A percentile compares a stretch with the other conserved stretches of the same genome.
Conservation (phyloP, 2,797 vertebrate species). For the Ctenochaetus hawaiiensis region DNA sequence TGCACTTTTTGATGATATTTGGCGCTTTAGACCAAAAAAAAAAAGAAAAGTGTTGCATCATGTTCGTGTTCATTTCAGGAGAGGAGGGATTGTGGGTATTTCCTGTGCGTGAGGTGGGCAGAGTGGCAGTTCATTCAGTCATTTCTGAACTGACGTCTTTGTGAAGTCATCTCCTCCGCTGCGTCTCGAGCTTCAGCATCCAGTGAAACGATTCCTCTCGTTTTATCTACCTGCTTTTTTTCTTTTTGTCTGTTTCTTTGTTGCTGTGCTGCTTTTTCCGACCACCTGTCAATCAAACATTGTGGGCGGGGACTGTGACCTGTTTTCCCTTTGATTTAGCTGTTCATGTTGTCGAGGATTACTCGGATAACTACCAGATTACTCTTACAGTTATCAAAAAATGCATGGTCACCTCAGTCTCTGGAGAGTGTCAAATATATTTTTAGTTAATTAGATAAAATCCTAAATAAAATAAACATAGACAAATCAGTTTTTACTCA, state of each 20-base stretch:
- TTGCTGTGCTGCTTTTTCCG: neutral
- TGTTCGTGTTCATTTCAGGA: too few species aligned
- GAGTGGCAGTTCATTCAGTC: neutral
- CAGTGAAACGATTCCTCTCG: neutral
- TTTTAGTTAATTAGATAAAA: too few species aligned
- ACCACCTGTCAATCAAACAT: neutral
- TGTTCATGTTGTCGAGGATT: too few species aligned
- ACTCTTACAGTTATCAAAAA: too few species aligned
- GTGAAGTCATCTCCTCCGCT: neutral
- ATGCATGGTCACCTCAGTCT: too few species aligned
- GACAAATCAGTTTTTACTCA: too few species aligned
- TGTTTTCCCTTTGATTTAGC: too few species aligned
- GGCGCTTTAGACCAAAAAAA: neutral
- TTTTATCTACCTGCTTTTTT: neutral
- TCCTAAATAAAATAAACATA: too few species aligned
- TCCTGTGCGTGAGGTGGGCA: conserved; percentile 21
- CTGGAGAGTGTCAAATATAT: too few species aligned
- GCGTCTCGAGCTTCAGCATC: neutral
- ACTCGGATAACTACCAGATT: too few species aligned
- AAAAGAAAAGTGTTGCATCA: too few species aligned
- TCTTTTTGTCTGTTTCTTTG: neutral
- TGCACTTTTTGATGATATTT: neutral
- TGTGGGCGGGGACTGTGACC: neutral
- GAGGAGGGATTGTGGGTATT: conserved; percentile 16
- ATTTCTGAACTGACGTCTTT: neutral